Evolutionary conservation across 2,888 invertebrate genomes (phyloP).

Genomic region (Dasysyrphus albostriatus): DNA sequence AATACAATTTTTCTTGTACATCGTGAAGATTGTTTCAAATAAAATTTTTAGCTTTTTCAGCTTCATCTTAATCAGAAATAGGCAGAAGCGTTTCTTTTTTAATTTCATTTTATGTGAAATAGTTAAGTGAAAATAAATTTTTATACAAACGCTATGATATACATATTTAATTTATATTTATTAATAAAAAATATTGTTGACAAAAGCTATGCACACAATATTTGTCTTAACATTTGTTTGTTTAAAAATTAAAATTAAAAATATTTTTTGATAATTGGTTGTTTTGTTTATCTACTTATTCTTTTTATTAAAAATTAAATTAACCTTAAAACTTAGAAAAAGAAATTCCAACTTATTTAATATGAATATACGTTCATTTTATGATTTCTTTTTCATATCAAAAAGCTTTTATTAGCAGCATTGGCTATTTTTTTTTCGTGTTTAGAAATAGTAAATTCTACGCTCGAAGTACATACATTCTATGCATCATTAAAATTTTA

Average conservation of each 20-base stretch:
- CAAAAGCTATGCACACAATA: background rate
- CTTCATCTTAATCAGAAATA: background rate
- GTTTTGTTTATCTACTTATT: slow-evolving; percentile 11
- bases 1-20: background rate
- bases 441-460: background rate
- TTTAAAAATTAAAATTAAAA: background rate
- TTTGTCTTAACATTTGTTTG: background rate
- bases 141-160: background rate
- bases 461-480: slow-evolving; percentile 34
- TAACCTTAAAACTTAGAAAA: background rate
- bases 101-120: background rate
- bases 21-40: background rate
- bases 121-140: background rate
- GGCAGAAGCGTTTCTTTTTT: background rate
- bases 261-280: slow-evolving; percentile 30
- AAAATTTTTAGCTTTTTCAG: background rate
- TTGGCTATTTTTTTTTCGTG: background rate
- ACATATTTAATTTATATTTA: background rate
- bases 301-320: background rate
- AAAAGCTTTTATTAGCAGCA: no score
- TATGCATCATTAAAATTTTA: slow-evolving; percentile 23
- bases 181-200: background rate
- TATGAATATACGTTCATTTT: background rate
- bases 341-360: no score
- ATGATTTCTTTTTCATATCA: background rate